These are phyloP conservation scores for Eurypyga helias DNA, from an alignment of 2,113 vertebrate genomes.

Conservation along the genomic window DNA sequence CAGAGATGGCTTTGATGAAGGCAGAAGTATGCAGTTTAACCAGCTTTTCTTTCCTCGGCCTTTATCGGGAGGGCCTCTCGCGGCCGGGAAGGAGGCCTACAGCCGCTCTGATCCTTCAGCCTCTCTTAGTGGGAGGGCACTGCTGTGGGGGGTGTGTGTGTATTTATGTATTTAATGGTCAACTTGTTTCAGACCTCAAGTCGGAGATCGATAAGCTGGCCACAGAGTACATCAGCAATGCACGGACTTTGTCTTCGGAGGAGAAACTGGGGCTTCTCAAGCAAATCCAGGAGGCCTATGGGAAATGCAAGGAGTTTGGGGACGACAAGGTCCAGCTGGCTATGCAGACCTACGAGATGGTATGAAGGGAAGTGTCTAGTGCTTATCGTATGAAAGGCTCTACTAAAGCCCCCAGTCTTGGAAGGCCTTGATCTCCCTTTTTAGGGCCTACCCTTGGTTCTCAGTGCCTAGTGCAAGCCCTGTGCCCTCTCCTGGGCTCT, in stretches of 20 bases:
- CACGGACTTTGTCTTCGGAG: constrained; percentile 88
- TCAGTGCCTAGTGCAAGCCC: not conserved
- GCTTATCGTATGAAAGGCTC: not conserved
- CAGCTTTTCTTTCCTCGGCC: not conserved
- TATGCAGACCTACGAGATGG: constrained; percentile 99
- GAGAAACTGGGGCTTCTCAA: constrained; percentile 92
- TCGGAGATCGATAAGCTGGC: constrained; percentile 93
- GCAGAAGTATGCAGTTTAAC: not conserved
- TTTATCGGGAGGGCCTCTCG: not conserved
- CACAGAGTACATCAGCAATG: constrained; percentile 92
- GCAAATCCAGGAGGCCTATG: constrained; percentile 95
- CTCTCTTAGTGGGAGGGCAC: not conserved
- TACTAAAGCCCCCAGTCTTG: not conserved
- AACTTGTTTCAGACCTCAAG: constrained; percentile 88
- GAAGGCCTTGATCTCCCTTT: not conserved
- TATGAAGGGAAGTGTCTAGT: constrained; percentile 68
- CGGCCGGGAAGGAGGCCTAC: not conserved
- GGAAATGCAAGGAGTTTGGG: constrained; percentile 96
- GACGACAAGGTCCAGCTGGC: constrained; percentile 98
- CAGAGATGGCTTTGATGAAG: not conserved
- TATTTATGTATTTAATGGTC: not conserved
- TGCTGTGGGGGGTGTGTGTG: not conserved
- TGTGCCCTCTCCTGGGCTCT: not conserved
- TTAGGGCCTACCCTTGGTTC: not conserved
- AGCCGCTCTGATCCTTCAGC: not conserved